phyloP scores from a whole-genome alignment of 2,888 invertebrate species.

The Lumbricus terrestris region DNA sequence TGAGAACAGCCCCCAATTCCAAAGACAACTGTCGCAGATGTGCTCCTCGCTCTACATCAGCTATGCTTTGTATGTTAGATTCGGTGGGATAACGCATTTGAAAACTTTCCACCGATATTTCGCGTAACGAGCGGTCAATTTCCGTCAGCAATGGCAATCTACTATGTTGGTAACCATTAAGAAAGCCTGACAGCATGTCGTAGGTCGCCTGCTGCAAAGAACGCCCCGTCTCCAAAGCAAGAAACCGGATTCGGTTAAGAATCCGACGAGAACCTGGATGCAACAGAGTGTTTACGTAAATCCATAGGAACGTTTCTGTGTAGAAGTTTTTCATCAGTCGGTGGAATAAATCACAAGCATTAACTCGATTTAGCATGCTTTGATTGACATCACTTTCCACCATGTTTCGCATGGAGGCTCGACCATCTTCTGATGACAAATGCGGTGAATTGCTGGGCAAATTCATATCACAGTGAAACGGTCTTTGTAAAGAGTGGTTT shows the following conservation, averaged over 20 bases:
- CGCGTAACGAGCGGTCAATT: neutral
- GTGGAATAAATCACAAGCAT: slow-evolving; percentile 8
- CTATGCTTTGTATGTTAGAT: neutral
- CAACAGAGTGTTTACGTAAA: slow-evolving; percentile 30
- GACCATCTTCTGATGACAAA: neutral
- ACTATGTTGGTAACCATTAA: slow-evolving; percentile 22
- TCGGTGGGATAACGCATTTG: neutral
- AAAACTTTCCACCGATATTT: neutral
- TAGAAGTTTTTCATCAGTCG: slow-evolving; percentile 30
- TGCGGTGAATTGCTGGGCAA: neutral
- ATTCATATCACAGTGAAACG: neutral
- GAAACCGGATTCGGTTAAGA: slow-evolving; percentile 23
- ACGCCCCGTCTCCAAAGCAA: slow-evolving; percentile 16
- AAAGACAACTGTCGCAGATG: slow-evolving; percentile 23
- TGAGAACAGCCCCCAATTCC: slow-evolving; percentile 33
- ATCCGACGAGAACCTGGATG: slow-evolving; percentile 31
- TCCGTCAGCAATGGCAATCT: neutral
- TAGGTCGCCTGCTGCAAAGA: slow-evolving; percentile 25
- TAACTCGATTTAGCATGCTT: neutral
- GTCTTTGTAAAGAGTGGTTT: neutral
- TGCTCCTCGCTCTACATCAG: neutral
- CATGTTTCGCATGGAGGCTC: no score
- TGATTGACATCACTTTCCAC: no score
- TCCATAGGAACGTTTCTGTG: slow-evolving; percentile 35
- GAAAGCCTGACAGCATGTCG: slow-evolving; percentile 27